These are phyloP conservation scores for Gymnorhina tibicen DNA, from an alignment of 2,113 vertebrate genomes.

Conservation along the genomic window DNA sequence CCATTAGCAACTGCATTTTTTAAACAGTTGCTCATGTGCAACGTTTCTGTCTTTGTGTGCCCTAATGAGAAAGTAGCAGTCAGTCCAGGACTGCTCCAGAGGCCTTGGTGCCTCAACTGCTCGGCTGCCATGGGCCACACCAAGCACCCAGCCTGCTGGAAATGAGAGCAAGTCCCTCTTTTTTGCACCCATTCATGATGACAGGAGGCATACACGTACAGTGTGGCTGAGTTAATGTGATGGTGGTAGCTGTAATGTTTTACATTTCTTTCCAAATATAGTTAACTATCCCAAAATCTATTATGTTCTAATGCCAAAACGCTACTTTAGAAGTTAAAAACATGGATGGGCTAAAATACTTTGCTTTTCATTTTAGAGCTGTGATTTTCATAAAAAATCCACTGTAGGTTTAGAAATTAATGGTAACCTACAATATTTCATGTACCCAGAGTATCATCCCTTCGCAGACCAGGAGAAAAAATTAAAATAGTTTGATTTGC, in stretches of 20 bases:
- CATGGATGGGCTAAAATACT: neutral
- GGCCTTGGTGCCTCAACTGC: neutral
- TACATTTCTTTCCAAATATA: neutral
- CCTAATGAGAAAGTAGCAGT: neutral
- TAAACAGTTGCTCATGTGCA: neutral
- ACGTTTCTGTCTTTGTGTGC: neutral
- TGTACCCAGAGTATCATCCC: neutral
- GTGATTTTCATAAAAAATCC: neutral
- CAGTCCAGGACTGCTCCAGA: neutral
- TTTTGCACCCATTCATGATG: neutral
- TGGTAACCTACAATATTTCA: neutral
- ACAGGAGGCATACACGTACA: neutral
- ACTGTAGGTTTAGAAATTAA: neutral
- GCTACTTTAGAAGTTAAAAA: neutral
- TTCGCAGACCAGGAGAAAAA: neutral
- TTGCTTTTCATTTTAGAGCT: neutral
- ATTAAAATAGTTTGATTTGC: neutral
- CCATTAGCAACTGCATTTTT: conserved; percentile 1
- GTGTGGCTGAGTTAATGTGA: neutral
- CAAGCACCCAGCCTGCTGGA: neutral
- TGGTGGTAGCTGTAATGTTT: neutral
- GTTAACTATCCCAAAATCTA: neutral
- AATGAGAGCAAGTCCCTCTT: neutral
- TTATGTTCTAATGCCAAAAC: neutral
- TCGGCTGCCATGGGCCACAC: accelerated